Base-by-base conservation (phyloP, 2,113 vertebrate species). In the Narcine bancroftii region DNA sequence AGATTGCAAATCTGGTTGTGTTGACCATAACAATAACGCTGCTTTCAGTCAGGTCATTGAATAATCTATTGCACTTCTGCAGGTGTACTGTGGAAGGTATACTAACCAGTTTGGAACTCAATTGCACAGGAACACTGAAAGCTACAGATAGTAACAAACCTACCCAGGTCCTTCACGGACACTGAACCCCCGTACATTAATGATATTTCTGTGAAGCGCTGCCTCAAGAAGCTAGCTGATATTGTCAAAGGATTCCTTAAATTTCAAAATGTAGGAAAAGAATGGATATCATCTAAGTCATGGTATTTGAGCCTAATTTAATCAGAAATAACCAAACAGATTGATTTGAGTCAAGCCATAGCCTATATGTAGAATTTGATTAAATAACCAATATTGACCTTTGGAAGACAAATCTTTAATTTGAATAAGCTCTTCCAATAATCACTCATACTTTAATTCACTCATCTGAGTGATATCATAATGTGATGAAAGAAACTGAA, bases 241-340 rank as follows among this genome's bases (percentile, higher is more conserved):
- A n/a, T n/a, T n/a, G n/a, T n/a, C n/a, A n/a, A n/a, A n/a, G n/a
- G 87, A 45, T 66, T 89, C 63, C 39, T 63, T 66, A 45, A 66
- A 39, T 66, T 89, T 10, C 42, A 53, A 66, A 89, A 45, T 89
- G 87, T 21, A 66, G 63, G 21, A 33, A 89, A 89, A 66, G 87
- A 63, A 33, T 66, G 87, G 63, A 89, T 66, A 39, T 89, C 36
- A 60, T 60, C 87, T 89, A 42, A 89, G 63, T 39, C 6, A 36
- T 89, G 87, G n/a, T 29, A 66, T 66, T 85, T n/a, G 17, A 17
- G 53, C 29, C 29, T 85, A 85, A 60, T 56, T 85, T 85, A 66
- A 89, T 89, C 63, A 66, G 66, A 65, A 89, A 89, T 89, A 89
- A 89, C 66, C 36, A 45, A 89, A 89, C 50, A 60, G 53, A 60